These are phyloP conservation scores for Ylistrum balloti DNA, from an alignment of 1,140 invertebrate species.

Conservation along the genomic window DNA sequence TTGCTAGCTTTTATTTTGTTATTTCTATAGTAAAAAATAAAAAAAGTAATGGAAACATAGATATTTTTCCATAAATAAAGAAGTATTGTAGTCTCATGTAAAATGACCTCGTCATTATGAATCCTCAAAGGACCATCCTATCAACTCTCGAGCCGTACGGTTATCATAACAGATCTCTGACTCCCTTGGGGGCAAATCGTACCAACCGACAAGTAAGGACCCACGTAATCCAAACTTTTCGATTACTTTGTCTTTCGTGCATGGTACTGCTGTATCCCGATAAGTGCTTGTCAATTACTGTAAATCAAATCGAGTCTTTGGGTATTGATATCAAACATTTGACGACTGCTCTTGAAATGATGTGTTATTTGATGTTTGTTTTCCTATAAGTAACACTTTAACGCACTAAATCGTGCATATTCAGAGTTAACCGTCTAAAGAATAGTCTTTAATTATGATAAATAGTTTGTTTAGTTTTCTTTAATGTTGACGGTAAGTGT, in stretches of 20 bases:
- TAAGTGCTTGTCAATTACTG: background rate
- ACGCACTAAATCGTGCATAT: background rate
- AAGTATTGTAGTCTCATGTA: background rate
- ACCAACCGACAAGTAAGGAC: background rate
- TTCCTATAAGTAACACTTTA: background rate
- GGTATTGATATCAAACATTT: background rate
- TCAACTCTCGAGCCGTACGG: background rate
- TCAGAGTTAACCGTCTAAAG: background rate
- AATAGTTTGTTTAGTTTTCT: background rate
- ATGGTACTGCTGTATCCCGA: background rate
- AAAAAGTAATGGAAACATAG: too few relatives aligned
- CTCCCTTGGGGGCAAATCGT: background rate
- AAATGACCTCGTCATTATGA: background rate
- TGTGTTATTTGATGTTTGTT: slow-evolving; percentile 11
- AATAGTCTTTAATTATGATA: background rate
- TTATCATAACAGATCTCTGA: background rate
- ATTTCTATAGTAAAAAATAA: too few relatives aligned
- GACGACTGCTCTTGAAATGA: background rate
- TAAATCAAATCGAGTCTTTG: background rate
- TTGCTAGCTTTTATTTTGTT: too few relatives aligned
- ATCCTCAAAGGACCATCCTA: background rate
- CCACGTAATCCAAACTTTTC: background rate
- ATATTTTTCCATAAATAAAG: background rate
- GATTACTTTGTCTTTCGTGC: background rate
- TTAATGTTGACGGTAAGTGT: background rate